Conservation (phyloP, 2,888 invertebrate species). For the Gisinianus flammeolus region DNA sequence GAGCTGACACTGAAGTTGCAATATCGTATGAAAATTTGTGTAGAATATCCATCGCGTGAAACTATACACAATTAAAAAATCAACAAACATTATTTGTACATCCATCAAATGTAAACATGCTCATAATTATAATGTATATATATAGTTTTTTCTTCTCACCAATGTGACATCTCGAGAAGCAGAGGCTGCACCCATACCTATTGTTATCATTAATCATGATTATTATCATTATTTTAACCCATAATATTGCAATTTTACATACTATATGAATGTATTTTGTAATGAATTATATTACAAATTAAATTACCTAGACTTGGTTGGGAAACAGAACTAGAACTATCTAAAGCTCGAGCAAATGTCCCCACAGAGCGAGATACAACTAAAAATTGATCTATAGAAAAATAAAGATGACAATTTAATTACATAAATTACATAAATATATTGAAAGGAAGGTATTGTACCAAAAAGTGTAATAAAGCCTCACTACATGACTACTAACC, state of each 20-base stretch:
- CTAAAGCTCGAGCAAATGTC: constrained; percentile 97
- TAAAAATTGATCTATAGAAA: constrained; percentile 98
- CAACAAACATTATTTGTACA: too few species aligned
- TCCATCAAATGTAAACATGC: too few species aligned
- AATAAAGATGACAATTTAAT: too few species aligned
- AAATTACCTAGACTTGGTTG: constrained; percentile 82
- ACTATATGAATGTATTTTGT: neutral
- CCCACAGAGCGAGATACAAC: constrained; percentile 89
- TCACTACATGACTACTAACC: too few species aligned
- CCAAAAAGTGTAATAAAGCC: too few species aligned
- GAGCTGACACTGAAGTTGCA: constrained; percentile 85
- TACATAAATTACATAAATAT: too few species aligned
- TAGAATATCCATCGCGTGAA: constrained; percentile 97
- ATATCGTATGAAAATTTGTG: constrained; percentile 92
- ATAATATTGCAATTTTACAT: neutral
- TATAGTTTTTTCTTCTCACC: neutral
- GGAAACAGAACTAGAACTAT: constrained; percentile 97
- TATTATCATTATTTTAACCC: too few species aligned
- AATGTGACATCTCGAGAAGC: constrained; percentile 98
- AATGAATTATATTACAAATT: neutral
- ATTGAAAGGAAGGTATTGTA: too few species aligned
- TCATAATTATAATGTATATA: too few species aligned
- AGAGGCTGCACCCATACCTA: constrained; percentile 99
- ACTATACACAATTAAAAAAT: too few species aligned
- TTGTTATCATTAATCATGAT: too few species aligned